phyloP scores from a whole-genome alignment of 2,888 invertebrate species.

The Cancer borealis region DNA sequence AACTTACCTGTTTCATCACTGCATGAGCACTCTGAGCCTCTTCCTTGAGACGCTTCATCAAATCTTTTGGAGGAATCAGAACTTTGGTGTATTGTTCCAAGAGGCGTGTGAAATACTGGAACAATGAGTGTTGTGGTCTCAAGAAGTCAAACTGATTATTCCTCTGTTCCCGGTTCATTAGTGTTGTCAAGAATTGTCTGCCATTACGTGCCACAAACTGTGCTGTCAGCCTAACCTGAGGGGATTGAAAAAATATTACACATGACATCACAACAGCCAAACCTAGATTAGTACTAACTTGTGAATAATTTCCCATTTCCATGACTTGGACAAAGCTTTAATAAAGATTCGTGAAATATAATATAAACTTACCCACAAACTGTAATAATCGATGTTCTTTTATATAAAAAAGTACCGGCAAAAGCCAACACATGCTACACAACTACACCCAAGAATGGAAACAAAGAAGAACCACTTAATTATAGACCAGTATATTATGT shows the following conservation, averaged over 20 bases:
- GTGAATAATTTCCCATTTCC: background rate
- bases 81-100: slow-evolving; percentile 99
- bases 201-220: slow-evolving; percentile 99
- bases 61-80: slow-evolving; percentile 95
- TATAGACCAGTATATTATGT: too few species aligned
- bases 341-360: background rate
- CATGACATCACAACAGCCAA: background rate
- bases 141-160: slow-evolving; percentile 99
- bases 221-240: slow-evolving; percentile 86
- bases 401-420: too few species aligned
- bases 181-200: slow-evolving; percentile 96
- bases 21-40: slow-evolving; percentile 86
- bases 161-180: slow-evolving; percentile 98
- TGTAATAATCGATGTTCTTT: too few species aligned
- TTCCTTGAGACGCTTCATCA: slow-evolving; percentile 87
- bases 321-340: background rate
- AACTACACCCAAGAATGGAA: too few species aligned
- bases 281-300: background rate
- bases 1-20: slow-evolving; percentile 87
- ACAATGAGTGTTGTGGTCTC: slow-evolving; percentile 97
- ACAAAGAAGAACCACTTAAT: too few species aligned
- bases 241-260: background rate
- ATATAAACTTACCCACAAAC: background rate
- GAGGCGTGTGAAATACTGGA: slow-evolving; percentile 98
- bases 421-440: too few species aligned